Conservation (phyloP, 2,797 vertebrate species). For the Melanotaenia nigrans region DNA sequence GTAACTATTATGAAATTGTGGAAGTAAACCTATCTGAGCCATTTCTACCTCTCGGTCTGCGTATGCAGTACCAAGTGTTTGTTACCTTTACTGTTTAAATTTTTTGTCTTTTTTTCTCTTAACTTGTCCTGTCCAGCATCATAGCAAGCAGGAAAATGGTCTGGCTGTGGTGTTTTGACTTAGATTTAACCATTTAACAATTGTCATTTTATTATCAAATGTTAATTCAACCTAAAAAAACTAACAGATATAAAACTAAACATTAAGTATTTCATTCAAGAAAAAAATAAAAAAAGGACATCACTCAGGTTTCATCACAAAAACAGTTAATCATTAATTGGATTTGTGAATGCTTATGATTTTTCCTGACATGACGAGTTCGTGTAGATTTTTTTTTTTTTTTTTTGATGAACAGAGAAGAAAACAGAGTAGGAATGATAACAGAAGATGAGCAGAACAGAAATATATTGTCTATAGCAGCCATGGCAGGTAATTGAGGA, state of each 20-base stretch:
- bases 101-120: background rate
- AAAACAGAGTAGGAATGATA: conserved; percentile 25
- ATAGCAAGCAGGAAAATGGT: background rate
- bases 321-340: background rate
- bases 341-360: background rate
- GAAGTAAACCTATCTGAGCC: background rate
- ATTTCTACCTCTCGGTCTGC: background rate
- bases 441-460: conserved; percentile 61
- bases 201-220: no score
- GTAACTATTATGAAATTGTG: background rate
- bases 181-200: no score
- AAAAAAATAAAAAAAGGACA: background rate
- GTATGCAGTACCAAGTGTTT: background rate
- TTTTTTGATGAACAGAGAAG: background rate
- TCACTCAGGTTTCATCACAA: background rate
- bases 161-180: background rate
- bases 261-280: background rate
- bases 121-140: background rate
- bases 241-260: no score
- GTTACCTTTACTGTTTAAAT: background rate
- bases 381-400: no score
- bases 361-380: background rate
- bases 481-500: conserved; percentile 64
- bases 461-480: conserved; percentile 65
- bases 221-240: no score